Conservation (phyloP, 2,888 invertebrate species). For the Pollenia angustigena region DNA sequence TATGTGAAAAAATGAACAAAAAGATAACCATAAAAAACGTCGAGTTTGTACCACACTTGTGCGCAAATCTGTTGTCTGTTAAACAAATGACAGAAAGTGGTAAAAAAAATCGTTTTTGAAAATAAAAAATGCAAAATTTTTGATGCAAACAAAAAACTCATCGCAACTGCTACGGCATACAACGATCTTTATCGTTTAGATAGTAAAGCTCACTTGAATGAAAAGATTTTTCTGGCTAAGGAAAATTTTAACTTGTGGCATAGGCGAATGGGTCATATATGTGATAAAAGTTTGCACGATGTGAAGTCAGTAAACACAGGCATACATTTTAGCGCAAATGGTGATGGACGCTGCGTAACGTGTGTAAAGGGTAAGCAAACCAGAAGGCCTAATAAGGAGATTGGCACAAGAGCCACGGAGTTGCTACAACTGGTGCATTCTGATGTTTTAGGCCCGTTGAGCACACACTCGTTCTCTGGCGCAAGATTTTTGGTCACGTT, state of each 20-base stretch:
- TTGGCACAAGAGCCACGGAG: conserved; percentile 5
- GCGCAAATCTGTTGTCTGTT: conserved; percentile 60
- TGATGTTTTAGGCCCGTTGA: conserved; percentile 10
- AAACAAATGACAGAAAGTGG: conserved; percentile 48
- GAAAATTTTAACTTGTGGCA: conserved; percentile 1
- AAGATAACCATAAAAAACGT: conserved; percentile 43
- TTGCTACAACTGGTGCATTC: conserved; percentile 20
- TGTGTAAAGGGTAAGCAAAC: conserved; percentile 31
- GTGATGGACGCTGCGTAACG: not conserved
- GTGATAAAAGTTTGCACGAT: not conserved
- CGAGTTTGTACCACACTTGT: conserved; percentile 48
- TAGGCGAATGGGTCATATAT: not conserved
- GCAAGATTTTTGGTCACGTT: too few species aligned
- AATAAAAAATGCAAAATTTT: conserved; percentile 14
- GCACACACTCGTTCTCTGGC: too few species aligned
- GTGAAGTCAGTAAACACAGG: not conserved
- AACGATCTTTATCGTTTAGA: conserved; percentile 17
- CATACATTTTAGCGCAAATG: not conserved
- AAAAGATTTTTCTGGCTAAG: not conserved
- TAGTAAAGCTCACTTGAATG: not conserved
- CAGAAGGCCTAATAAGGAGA: conserved; percentile 14
- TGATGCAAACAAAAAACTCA: not conserved
- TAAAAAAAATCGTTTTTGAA: conserved; percentile 56
- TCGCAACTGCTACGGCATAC: not conserved
- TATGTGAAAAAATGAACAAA: not conserved